Conservation (phyloP, 2,113 vertebrate species). For the Centropus unirufus region DNA sequence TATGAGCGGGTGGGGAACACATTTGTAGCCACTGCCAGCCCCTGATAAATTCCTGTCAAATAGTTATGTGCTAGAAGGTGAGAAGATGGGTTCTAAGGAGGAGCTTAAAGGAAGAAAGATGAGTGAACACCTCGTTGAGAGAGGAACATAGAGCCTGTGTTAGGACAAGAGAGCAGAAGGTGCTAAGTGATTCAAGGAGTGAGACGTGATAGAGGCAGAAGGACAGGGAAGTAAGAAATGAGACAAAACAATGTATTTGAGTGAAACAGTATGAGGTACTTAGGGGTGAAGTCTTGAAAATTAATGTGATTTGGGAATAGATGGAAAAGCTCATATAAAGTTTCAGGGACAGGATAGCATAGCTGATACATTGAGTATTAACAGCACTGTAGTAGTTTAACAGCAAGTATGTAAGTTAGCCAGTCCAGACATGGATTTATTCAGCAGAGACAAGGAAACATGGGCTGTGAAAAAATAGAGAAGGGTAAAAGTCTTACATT, state of each 20-base stretch:
- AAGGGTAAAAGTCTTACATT: neutral
- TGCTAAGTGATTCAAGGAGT: neutral
- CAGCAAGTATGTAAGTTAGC: neutral
- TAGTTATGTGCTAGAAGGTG: neutral
- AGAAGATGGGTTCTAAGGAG: neutral
- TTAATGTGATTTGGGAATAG: neutral
- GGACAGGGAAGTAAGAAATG: neutral
- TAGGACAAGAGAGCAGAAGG: neutral
- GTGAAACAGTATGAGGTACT: neutral
- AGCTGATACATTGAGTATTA: neutral
- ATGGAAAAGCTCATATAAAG: neutral
- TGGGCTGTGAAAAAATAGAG: accelerated
- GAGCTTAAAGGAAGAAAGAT: neutral
- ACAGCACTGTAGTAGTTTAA: neutral
- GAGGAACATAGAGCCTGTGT: neutral
- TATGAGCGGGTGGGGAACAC: neutral
- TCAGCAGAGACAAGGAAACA: neutral
- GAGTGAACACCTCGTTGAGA: neutral
- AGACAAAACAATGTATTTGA: neutral
- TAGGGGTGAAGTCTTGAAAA: neutral
- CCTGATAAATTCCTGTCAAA: neutral
- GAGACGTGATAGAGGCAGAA: neutral
- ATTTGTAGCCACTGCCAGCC: neutral
- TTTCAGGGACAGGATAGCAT: neutral
- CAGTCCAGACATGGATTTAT: neutral